Percentiles rank a stretch among this genome's conserved stretches.
phyloP scores from a whole-genome alignment of 2,113 vertebrate genomes.

The Miniopterus natalensis region DNA sequence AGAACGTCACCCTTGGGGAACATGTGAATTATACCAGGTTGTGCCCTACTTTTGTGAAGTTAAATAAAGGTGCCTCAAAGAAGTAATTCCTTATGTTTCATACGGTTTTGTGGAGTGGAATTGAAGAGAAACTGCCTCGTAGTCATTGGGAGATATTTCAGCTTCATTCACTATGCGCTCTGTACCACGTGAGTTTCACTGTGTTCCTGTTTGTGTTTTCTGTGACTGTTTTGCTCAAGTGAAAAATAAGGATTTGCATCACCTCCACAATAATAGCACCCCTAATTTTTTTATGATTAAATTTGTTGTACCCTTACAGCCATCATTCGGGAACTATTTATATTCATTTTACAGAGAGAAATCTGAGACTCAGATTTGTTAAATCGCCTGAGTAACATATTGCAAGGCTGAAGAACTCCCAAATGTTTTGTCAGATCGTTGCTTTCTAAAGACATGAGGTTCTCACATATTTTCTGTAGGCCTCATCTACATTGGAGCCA shows the following conservation, averaged over 20 bases:
- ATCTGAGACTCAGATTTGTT: neutral
- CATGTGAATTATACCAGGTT: neutral
- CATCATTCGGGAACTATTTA: neutral
- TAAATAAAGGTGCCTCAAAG: neutral
- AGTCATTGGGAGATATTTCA: neutral
- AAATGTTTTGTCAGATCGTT: neutral
- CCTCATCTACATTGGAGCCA: neutral
- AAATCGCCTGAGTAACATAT: neutral
- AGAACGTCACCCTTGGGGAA: neutral
- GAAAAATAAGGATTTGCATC: neutral
- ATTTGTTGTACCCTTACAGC: neutral
- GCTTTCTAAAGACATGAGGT: neutral
- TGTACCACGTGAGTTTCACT: neutral
- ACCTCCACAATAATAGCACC: neutral
- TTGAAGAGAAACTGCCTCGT: neutral
- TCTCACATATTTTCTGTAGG: neutral
- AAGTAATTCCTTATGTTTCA: neutral
- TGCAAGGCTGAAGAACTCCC: neutral
- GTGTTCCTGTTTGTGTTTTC: neutral
- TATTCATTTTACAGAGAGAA: constrained; percentile 36
- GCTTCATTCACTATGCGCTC: neutral
- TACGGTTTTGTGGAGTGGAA: neutral
- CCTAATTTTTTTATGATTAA: constrained; percentile 11
- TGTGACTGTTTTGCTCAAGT: neutral
- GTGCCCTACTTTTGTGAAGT: neutral